Evolutionary conservation across 2,888 invertebrate species (phyloP), one percentile per base, ranked within the genome.

Genomic region (Drepanosiphum platanoidis): DNA sequence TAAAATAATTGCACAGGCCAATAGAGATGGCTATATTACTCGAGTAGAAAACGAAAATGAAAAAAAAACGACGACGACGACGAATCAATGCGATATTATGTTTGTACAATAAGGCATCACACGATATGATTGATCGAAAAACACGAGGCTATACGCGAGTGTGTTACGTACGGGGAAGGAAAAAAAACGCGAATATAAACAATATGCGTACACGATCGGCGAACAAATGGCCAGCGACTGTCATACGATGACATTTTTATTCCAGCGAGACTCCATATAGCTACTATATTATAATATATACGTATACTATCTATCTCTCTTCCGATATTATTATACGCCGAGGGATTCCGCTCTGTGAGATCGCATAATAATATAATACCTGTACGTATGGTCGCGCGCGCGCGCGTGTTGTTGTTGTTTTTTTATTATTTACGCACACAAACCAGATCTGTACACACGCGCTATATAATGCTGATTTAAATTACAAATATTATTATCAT

Each of bases 401-500:
- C 18, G 18, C 8, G 0, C 27, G 13, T 64, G 18, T 39, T n/a
- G n/a, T n/a, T n/a, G n/a, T n/a, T n/a, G n/a, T n/a, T n/a, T n/a
- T n/a, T n/a, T n/a, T n/a, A 30, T 74, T 64, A 15, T 42, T 72
- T 72, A 22, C 42, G n/a, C 83, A 46, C 72, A 74, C 66, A 83
- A 83, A 83, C 83, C 75, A 75, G 83, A 82, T 64, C 83, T 36
- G 18, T 64, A 71, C 34, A n/a, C n/a, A n/a, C n/a, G n/a, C n/a
- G n/a, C n/a, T n/a, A n/a, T 64, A 66, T 39, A 72, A 75, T 34
- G 30, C 52, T 74, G 74, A 83, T 83, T 83, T 83, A 75, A 83
- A 83, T 83, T 83, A 83, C 83, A 83, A 75, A 75, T 75, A 75
- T 66, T 83, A 52, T 66, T 66, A 36, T 83, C 46, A n/a, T 61